Base-by-base conservation (phyloP, 2,888 invertebrate genomes). In the Yponomeuta plumbellus region DNA sequence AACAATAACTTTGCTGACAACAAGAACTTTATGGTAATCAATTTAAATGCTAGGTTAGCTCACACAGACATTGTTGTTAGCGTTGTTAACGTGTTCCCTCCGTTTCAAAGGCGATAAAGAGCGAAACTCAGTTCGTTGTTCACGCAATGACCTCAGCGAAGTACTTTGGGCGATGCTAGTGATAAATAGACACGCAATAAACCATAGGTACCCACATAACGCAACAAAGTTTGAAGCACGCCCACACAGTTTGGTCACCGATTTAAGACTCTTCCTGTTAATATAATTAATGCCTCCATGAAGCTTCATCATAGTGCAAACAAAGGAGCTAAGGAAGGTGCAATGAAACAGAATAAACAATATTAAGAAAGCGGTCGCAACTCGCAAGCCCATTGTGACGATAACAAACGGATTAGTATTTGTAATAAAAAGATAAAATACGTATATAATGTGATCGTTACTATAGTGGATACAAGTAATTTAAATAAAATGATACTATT, bases 221-320 rank as follows among this genome's bases (percentile, higher is more conserved):
- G 44, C 44, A 52, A 52, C 44, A 52, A 13, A 52, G 44, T 52
- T 52, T 70, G 69, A 75, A 80, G 72, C 85, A 83, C 86, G 73
- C 88, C 88, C 81, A 84, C 85, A 52, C 26, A 73, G 74, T 70
- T 81, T 83, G 83, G 82, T 85, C 81, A 73, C 76, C 77, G 76
- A 81, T 78, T 82, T 74, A 77, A 65, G 70, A 72, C 74, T 76
- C 80, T 87, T 88, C 89, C 89, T 86, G 88, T 86, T 80, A 34
- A 17, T 26, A 5, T 23, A n/a, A 26, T n/a, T 61, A 34, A 34
- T 39, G 20, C 11, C 61, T 26, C 26, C n/a, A 61, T 61, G 23
- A 20, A 22, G 22, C 20, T 3, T 58, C 11, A 58, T 13, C 44
- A 44, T 44, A 26, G 3, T 44, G 44, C 13, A 13, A 44, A 44